phyloP scores from a whole-genome alignment of 92 coral and sea anemone species.

The Siderastrea radians region DNA sequence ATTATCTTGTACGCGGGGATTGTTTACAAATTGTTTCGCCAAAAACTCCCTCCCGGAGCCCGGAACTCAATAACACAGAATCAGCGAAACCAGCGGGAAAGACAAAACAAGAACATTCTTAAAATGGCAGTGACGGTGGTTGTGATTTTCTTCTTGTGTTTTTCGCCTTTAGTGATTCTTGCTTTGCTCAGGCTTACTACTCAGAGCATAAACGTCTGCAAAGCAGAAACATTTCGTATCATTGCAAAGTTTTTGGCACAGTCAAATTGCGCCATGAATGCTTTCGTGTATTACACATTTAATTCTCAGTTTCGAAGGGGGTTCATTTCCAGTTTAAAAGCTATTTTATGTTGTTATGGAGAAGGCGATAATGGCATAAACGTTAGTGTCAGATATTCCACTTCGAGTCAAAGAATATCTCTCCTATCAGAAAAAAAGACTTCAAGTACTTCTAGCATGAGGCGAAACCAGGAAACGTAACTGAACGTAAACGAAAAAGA shows the following conservation, averaged over 20 bases:
- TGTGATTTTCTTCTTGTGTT: constrained; percentile 56
- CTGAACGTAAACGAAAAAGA: not conserved
- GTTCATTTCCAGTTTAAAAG: constrained; percentile 11
- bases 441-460: not conserved
- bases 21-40: constrained; percentile 37
- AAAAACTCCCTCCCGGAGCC: constrained; percentile 42
- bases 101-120: constrained; percentile 53
- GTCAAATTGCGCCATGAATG: constrained; percentile 47
- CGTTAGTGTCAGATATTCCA: constrained; percentile 19
- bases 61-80: constrained; percentile 13
- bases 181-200: not conserved
- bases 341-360: constrained; percentile 6
- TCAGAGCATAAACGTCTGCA: not conserved
- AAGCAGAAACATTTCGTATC: constrained; percentile 30
- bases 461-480: not conserved
- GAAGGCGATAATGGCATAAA: not conserved
- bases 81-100: constrained; percentile 31
- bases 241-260: constrained; percentile 26
- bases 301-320: constrained; percentile 35
- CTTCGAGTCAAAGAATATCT: constrained; percentile 22
- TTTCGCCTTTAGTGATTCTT: constrained; percentile 50
- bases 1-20: constrained; percentile 50
- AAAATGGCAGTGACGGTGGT: constrained; percentile 57
- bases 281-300: constrained; percentile 35
- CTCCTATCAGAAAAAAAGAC: constrained; percentile 17